Evolutionary conservation across 1,140 invertebrate genomes (phyloP), one percentile per base, ranked within the genome.

Genomic region (Drosophila sucinea): DNA sequence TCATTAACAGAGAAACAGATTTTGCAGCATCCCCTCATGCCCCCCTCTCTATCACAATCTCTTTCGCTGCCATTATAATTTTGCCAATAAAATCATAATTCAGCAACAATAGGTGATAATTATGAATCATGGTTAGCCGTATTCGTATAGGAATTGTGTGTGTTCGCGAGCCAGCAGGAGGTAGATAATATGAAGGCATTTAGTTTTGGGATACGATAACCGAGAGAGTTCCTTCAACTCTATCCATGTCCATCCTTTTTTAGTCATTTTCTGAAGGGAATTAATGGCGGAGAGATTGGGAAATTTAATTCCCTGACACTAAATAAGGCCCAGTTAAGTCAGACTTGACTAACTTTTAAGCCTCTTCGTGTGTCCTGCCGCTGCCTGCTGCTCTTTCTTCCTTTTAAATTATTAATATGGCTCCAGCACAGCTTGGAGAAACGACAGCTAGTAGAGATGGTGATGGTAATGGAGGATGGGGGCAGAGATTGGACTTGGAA

Each of bases 341-440:
- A 41, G 64, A 2, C 38, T 10, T 40, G 6, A 25, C 60, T 68
- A 75, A 75, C 72, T 75, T 76, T 76, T 44, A 68, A 75, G 57
- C 57, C 66, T 35, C 25, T 33, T 41, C 41, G 23, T 38, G 10
- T 38, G 35, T 10, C 8, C 35, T 38, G 64, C 10, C 10, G 51
- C 60, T 7, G 44, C 44, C 44, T 11, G 60, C 38, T n/a, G n/a
- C n/a, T n/a, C n/a, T 41, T 55, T 60, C 63, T 70, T 60, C 51
- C 40, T 66, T 78, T 86, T 86, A 75, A 85, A 85, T 75, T 85
- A 85, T 85, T 85, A 87, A 85, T 79, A 82, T 69, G 68, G 7
- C 67, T 55, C 58, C 44, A 8, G 38, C 58, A 38, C 60, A 44
- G 7, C 25, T 27, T 8, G 7, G 8, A 51, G 73, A 58, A 64